These are phyloP conservation scores for Poliocrania exsul DNA, from an alignment of 2,797 vertebrate genomes.

Conservation along the genomic window DNA sequence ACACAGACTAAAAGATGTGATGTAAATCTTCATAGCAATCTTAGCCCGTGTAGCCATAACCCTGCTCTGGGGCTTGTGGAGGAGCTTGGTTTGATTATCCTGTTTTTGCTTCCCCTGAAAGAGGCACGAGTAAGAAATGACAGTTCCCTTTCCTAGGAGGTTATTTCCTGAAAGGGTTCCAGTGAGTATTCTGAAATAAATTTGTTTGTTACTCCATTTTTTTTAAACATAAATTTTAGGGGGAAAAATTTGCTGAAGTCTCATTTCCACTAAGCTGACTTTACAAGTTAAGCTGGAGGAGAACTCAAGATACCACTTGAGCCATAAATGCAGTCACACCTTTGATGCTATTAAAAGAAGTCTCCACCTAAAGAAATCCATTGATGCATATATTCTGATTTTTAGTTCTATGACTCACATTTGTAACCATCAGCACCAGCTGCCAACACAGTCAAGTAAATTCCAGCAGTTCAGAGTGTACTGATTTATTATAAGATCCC, in stretches of 20 bases:
- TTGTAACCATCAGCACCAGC: slow-evolving; percentile 59
- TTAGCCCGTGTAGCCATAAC: background rate
- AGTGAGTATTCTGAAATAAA: background rate
- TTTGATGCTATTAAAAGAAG: slow-evolving; percentile 28
- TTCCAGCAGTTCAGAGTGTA: slow-evolving; percentile 24
- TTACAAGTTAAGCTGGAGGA: slow-evolving; percentile 7
- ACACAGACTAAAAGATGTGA: background rate
- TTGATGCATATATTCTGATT: slow-evolving; percentile 54
- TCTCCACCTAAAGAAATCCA: slow-evolving; percentile 24
- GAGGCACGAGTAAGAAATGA: background rate
- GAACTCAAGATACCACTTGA: slow-evolving; percentile 2
- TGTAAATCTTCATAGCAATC: slow-evolving; percentile 5
- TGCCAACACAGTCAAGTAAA: slow-evolving; percentile 52
- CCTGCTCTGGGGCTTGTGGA: background rate
- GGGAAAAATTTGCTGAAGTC: background rate
- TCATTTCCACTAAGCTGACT: background rate
- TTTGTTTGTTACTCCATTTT: background rate
- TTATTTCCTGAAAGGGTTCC: background rate
- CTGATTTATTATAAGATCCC: slow-evolving; percentile 60
- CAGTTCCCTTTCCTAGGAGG: background rate
- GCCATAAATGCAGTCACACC: slow-evolving; percentile 6
- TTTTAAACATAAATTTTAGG: background rate
- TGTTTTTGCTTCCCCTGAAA: background rate
- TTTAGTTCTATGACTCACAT: slow-evolving; percentile 48
- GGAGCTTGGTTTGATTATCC: background rate